Conservation (phyloP, 1,140 invertebrate species). For the Drosophila malerkotliana region DNA sequence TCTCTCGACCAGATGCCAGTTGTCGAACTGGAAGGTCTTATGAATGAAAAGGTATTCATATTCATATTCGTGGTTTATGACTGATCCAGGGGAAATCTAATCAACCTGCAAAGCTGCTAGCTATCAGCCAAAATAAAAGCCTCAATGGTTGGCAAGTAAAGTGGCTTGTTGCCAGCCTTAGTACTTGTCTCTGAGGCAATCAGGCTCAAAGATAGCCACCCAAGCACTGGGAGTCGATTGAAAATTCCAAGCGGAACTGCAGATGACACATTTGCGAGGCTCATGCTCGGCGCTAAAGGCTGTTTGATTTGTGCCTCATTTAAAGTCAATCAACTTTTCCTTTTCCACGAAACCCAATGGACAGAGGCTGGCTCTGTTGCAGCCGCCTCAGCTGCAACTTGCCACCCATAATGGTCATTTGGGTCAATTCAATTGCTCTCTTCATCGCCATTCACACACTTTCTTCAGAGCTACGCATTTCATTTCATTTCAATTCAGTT, state of each 20-base stretch:
- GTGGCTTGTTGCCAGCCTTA: constrained; percentile 13
- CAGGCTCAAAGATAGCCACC: background rate
- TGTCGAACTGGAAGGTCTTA: constrained; percentile 41
- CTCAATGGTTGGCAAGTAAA: constrained; percentile 15
- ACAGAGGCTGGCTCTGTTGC: constrained; percentile 16
- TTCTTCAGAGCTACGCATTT: constrained; percentile 58
- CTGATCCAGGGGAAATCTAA: constrained; percentile 22
- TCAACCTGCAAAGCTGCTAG: constrained; percentile 7
- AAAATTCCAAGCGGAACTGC: constrained; percentile 55
- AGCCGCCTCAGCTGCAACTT: background rate
- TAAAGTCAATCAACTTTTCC: constrained; percentile 80
- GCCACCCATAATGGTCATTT: constrained; percentile 73
- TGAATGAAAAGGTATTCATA: constrained; percentile 36
- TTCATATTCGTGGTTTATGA: constrained; percentile 17
- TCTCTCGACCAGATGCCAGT: constrained; percentile 48
- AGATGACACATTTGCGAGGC: constrained; percentile 51
- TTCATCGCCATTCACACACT: constrained; percentile 37
- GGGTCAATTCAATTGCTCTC: constrained; percentile 76
- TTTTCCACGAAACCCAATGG: constrained; percentile 71
- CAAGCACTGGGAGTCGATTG: constrained; percentile 6
- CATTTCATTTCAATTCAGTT: constrained; percentile 43
- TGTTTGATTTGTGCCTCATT: constrained; percentile 55
- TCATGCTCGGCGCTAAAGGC: constrained; percentile 44
- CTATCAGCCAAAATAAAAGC: constrained; percentile 35
- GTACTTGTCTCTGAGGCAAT: background rate